A percentile compares a stretch with the other conserved stretches of the same genome.
phyloP scores from a whole-genome alignment of 2,888 invertebrate species.

The Rhimphoctona megacephalus region DNA sequence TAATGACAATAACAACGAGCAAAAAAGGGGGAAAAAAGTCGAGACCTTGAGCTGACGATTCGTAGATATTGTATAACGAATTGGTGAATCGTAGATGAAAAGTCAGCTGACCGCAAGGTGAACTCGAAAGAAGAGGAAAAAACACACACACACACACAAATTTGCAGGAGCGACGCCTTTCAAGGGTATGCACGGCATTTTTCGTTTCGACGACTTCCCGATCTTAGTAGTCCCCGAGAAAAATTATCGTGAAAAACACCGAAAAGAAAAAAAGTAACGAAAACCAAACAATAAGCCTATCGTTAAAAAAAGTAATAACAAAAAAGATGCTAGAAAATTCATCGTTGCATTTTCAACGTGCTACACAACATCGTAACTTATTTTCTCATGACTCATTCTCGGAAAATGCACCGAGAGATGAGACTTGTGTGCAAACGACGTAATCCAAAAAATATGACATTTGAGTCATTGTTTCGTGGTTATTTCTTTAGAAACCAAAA shows the following conservation, averaged over 20 bases:
- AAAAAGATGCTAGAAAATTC: background rate
- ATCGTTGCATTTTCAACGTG: background rate
- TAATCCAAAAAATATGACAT: constrained; percentile 9
- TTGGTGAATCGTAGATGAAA: constrained; percentile 52
- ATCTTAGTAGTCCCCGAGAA: background rate
- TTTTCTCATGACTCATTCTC: constrained; percentile 1
- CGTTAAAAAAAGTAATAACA: background rate
- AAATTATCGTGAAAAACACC: background rate
- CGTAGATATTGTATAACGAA: constrained; percentile 50
- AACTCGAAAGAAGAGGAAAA: constrained; percentile 21
- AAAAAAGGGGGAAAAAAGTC: constrained; percentile 10
- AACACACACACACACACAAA: background rate
- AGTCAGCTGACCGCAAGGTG: constrained; percentile 59
- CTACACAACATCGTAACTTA: background rate
- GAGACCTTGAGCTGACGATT: constrained; percentile 20
- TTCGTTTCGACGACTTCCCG: background rate
- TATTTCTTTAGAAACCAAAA: background rate
- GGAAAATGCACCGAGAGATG: background rate
- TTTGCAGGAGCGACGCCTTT: background rate
- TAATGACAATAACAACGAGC: background rate
- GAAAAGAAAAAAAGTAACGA: background rate
- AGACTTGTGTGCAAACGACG: background rate
- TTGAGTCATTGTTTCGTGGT: background rate
- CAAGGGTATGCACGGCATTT: constrained; percentile 7
- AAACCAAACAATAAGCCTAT: background rate